Evolutionary conservation across 2,797 vertebrate genomes (phyloP).

Genomic region (Peromyscus nudipes): DNA sequence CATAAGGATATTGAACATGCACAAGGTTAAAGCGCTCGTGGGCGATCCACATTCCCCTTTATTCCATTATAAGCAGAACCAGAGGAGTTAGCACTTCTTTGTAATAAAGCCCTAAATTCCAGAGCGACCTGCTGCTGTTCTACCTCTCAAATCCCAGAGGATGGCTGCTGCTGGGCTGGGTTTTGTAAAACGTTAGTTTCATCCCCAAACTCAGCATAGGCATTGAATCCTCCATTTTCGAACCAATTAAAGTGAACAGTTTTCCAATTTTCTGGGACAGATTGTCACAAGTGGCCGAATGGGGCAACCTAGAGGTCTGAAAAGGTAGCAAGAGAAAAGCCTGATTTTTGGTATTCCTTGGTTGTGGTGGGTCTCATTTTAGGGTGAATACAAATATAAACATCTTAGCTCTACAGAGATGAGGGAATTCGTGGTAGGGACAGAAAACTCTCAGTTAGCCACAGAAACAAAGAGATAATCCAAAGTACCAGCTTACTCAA

Average conservation of each 20-base stretch:
- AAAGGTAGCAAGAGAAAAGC: conserved; percentile 34
- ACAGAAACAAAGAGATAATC: conserved; percentile 48
- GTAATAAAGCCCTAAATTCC: conserved; percentile 74
- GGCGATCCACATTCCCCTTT: conserved; percentile 66
- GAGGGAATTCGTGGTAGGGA: neutral
- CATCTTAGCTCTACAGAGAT: neutral
- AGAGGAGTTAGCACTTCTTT: conserved; percentile 67
- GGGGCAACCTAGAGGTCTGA: conserved; percentile 63
- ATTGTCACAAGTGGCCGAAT: conserved; percentile 69
- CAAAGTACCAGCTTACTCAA: conserved; percentile 3
- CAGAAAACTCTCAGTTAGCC: conserved; percentile 49
- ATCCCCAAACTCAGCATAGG: conserved; percentile 74
- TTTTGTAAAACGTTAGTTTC: conserved; percentile 75
- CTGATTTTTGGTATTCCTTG: conserved; percentile 39
- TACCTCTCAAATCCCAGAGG: conserved; percentile 70
- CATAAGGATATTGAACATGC: conserved; percentile 76
- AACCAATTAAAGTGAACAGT: conserved; percentile 71
- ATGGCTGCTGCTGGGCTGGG: conserved; percentile 65
- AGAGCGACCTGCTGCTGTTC: conserved; percentile 46
- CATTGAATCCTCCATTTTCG: conserved; percentile 74
- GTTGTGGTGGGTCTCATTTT: conserved; percentile 45
- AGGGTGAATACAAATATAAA: conserved; percentile 53
- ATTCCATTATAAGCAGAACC: conserved; percentile 72
- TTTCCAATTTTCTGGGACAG: conserved; percentile 77
- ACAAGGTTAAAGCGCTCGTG: conserved; percentile 77